Conservation (phyloP, 2,113 vertebrate genomes). For the Psettodes erumei region DNA sequence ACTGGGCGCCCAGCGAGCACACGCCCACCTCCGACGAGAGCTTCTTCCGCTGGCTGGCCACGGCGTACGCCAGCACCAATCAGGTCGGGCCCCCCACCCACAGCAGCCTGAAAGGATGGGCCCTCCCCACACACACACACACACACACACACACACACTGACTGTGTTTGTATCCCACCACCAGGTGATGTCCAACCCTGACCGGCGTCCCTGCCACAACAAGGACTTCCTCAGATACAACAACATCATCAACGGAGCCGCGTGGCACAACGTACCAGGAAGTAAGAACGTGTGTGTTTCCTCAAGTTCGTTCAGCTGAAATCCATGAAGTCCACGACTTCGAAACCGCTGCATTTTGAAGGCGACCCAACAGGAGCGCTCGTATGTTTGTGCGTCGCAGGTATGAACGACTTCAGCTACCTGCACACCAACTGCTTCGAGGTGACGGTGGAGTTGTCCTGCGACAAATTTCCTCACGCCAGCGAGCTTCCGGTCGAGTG, state of each 20-base stretch:
- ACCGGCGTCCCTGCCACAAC: conserved; percentile 88
- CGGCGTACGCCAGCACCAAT: conserved; percentile 91
- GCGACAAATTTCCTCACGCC: conserved; percentile 94
- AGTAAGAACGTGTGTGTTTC: conserved; percentile 82
- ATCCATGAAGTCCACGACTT: no score
- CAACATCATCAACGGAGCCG: conserved; percentile 93
- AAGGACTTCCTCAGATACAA: conserved; percentile 87
- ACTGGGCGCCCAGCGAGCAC: conserved; percentile 82
- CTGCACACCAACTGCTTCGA: conserved; percentile 96
- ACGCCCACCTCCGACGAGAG: conserved; percentile 87
- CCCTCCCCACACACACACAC: no score
- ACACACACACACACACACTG: no score
- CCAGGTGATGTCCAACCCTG: conserved; percentile 90
- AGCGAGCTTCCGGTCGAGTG: conserved; percentile 90
- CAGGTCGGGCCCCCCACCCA: conserved; percentile 53
- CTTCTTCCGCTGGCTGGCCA: conserved; percentile 95
- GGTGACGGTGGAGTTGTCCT: conserved; percentile 92
- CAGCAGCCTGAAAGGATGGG: no score
- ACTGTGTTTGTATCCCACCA: background rate
- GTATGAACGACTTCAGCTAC: conserved; percentile 96
- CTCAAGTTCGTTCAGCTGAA: background rate
- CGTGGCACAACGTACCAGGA: conserved; percentile 89
- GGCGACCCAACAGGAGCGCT: no score
- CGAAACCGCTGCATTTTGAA: no score
- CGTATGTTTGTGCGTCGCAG: conserved; percentile 61